These are phyloP conservation scores for Acipenser oxyrinchus DNA, from an alignment of 2,797 vertebrate genomes.

Conservation along the genomic window DNA sequence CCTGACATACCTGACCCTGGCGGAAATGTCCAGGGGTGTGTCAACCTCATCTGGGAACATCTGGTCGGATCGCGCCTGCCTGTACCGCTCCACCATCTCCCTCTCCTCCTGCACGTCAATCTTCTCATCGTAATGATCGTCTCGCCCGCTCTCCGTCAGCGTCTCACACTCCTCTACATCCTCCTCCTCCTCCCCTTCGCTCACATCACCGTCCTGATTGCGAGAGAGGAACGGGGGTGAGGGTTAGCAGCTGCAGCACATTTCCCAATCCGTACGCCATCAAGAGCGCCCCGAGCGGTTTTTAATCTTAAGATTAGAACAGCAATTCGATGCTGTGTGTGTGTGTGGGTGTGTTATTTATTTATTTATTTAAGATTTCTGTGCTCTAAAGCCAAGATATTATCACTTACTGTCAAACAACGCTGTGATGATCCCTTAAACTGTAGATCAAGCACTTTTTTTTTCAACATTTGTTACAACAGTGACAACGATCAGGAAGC, in stretches of 20 bases:
- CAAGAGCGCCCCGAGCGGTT: too few species aligned
- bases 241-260: too few species aligned
- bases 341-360: too few species aligned
- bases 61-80: conserved; percentile 78
- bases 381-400: too few species aligned
- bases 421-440: too few species aligned
- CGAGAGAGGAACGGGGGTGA: too few species aligned
- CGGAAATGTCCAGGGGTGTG: conserved; percentile 72
- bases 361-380: too few species aligned
- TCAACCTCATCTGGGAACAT: conserved; percentile 96
- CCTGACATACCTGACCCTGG: conserved; percentile 67
- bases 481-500: conserved; percentile 57
- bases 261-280: too few species aligned
- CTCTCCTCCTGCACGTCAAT: conserved; percentile 76
- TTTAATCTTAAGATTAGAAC: too few species aligned
- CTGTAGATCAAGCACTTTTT: background rate
- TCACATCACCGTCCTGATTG: too few species aligned
- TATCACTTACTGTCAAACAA: too few species aligned
- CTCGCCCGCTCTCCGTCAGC: conserved; percentile 52
- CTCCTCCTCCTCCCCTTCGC: conserved; percentile 23
- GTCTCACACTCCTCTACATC: conserved; percentile 49
- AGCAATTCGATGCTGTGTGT: too few species aligned
- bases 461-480: conserved; percentile 13
- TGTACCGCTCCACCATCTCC: conserved; percentile 75
- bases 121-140: conserved; percentile 76